Percentiles rank a stretch among this genome's conserved stretches.
Conservation (phyloP, 2,113 vertebrate genomes). For the Setophaga petechia region DNA sequence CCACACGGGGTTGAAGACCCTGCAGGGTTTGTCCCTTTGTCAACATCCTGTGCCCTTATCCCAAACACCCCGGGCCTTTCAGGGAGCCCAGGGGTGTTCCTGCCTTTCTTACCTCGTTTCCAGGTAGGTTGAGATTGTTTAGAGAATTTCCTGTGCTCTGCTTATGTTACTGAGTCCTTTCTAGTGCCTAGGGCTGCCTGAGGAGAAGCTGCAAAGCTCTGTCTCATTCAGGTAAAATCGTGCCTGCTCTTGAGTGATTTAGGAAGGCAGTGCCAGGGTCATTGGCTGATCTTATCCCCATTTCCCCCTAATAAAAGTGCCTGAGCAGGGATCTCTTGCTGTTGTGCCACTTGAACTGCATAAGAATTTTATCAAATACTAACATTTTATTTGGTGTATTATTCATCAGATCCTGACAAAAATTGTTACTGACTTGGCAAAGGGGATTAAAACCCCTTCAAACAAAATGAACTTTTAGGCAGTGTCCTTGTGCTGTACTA, state of each 20-base stretch:
- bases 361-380: neutral
- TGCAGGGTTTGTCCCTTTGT: neutral
- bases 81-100: neutral
- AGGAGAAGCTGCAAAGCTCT: neutral
- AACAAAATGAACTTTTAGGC: neutral
- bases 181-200: neutral
- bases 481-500: neutral
- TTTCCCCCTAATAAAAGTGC: neutral
- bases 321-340: neutral
- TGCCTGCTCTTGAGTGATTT: neutral
- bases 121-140: neutral
- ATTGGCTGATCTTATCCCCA: neutral
- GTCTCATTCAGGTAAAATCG: neutral
- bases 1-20: neutral
- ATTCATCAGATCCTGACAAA: neutral
- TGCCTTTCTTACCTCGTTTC: neutral
- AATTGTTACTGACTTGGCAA: neutral
- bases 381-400: neutral
- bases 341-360: neutral
- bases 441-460: neutral
- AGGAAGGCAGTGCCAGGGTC: neutral
- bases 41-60: too few relatives aligned
- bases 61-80: fast-evolving
- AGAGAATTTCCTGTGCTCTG: neutral
- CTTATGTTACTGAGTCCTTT: neutral